A percentile compares a stretch with the other conserved stretches of the same genome.
These are phyloP conservation scores for Todiramphus saurophagus DNA, from an alignment of 2,113 vertebrate species.

Conservation along the genomic window DNA sequence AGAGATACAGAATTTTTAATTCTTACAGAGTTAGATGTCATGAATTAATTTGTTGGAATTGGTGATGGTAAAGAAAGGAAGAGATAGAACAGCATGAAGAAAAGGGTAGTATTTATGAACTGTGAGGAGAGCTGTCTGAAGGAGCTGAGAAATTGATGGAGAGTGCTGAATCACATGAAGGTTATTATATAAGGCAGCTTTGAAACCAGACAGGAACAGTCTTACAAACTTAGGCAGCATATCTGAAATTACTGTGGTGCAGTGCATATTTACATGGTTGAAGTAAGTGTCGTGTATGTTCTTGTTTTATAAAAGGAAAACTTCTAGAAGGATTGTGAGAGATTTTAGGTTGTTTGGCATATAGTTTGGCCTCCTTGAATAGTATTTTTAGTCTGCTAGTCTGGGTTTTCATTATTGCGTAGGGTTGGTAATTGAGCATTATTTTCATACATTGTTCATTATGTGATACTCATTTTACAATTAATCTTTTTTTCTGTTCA, in stretches of 20 bases:
- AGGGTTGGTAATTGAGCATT: not conserved
- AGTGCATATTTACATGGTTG: not conserved
- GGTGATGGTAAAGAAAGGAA: not conserved
- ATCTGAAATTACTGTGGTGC: not conserved
- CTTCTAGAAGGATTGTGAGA: not conserved
- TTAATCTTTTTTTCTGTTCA: not conserved
- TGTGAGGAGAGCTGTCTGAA: not conserved
- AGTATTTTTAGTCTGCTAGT: not conserved
- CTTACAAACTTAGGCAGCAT: not conserved
- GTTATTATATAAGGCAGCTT: conserved; percentile 14
- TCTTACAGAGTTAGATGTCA: not conserved
- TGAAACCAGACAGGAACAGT: not conserved
- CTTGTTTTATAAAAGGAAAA: not conserved
- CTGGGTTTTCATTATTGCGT: not conserved
- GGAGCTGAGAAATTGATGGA: not conserved
- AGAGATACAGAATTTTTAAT: not conserved
- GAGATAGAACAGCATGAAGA: not conserved
- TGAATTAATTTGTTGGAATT: not conserved
- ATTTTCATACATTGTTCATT: not conserved
- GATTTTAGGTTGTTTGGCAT: not conserved
- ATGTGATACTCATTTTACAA: not conserved
- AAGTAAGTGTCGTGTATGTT: not conserved
- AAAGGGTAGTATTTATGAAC: not conserved
- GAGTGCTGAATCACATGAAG: conserved; percentile 10
- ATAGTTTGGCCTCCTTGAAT: not conserved